Percentiles rank a stretch among this genome's conserved stretches.
Evolutionary conservation across 2,797 vertebrate genomes (phyloP).

Genomic region (Varecia variegata): DNA sequence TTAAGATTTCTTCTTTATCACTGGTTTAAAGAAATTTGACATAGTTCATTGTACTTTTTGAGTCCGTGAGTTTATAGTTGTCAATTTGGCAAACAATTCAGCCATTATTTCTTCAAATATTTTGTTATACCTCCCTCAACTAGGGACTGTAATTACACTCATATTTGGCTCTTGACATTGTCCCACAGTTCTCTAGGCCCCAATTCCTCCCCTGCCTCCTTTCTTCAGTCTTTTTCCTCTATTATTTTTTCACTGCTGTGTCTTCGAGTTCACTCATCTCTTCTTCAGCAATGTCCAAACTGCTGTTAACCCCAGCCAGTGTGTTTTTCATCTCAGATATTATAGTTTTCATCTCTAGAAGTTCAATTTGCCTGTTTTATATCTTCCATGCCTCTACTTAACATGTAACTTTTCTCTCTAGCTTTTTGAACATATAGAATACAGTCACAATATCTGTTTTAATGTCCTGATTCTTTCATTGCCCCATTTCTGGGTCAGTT

Average conservation of each 20-base stretch:
- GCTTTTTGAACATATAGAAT: background rate
- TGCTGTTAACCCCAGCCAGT: background rate
- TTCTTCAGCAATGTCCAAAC: background rate
- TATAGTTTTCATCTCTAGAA: background rate
- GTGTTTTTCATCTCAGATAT: background rate
- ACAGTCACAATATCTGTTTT: background rate
- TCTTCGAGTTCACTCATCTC: background rate
- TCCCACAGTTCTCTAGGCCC: background rate
- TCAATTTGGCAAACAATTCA: background rate
- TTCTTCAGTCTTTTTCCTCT: background rate
- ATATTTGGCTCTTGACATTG: background rate
- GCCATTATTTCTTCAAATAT: background rate
- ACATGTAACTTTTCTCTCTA: background rate
- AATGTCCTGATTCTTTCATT: background rate
- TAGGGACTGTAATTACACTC: background rate
- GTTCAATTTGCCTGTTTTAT: background rate
- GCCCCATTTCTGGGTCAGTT: background rate
- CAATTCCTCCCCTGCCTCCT: background rate
- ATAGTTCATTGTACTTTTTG: background rate
- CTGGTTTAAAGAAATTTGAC: background rate
- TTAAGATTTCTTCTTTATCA: background rate
- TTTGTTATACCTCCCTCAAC: background rate
- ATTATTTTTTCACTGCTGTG: background rate
- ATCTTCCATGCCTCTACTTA: background rate
- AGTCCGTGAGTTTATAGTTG: background rate